Conservation (phyloP, 2,888 invertebrate species). For the Nesidiocoris tenuis region DNA sequence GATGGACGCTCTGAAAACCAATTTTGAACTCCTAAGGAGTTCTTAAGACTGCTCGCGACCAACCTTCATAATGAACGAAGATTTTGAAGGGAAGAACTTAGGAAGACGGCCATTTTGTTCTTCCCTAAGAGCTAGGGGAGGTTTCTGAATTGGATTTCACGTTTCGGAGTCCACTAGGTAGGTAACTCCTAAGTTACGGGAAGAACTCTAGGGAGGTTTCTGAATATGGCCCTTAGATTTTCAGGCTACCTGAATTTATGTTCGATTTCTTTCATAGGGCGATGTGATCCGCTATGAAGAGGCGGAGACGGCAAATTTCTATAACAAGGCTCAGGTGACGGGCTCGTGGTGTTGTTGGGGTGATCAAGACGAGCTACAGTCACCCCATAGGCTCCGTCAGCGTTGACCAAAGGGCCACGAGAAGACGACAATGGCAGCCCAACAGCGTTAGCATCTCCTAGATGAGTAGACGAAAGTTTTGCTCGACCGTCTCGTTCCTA, state of each 20-base stretch:
- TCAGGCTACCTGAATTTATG: constrained; percentile 49
- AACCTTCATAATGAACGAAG: too few relatives aligned
- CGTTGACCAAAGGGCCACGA: background rate
- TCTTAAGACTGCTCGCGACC: too few relatives aligned
- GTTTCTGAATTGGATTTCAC: too few relatives aligned
- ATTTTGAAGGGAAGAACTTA: too few relatives aligned
- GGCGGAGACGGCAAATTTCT: constrained; percentile 35
- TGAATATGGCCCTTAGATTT: too few relatives aligned
- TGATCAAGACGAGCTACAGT: background rate
- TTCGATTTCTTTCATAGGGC: constrained; percentile 43
- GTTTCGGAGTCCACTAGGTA: too few relatives aligned
- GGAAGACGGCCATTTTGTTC: too few relatives aligned
- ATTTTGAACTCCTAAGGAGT: too few relatives aligned
- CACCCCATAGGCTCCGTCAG: constrained; percentile 8
- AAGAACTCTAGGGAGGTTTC: too few relatives aligned
- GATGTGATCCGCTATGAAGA: constrained; percentile 26
- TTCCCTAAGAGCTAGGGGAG: too few relatives aligned
- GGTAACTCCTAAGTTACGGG: too few relatives aligned
- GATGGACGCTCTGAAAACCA: too few relatives aligned
- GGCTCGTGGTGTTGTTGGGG: background rate
- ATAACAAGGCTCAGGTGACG: background rate
- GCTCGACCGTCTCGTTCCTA: constrained; percentile 43
- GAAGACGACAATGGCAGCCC: constrained; percentile 51
- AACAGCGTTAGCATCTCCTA: constrained; percentile 52
- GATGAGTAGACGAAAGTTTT: constrained; percentile 7